phyloP scores from a whole-genome alignment of 2,888 invertebrate genomes.

The Argyresthia goedartella region DNA sequence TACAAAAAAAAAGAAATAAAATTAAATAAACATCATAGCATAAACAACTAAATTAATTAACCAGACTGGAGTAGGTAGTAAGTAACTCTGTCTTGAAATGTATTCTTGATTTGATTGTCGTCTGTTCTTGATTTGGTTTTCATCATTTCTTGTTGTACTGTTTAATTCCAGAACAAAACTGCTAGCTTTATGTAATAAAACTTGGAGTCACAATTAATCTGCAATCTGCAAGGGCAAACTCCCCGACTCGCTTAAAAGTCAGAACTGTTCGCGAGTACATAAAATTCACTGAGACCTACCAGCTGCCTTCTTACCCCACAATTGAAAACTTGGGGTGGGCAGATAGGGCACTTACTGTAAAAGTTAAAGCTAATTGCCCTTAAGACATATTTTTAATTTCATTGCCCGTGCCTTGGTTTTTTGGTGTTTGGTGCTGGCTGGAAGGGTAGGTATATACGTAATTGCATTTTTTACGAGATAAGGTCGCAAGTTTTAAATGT shows the following conservation, averaged over 20 bases:
- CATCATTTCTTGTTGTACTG: too few species aligned
- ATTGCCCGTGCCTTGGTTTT: slow-evolving; percentile 65
- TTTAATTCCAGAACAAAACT: too few species aligned
- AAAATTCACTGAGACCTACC: slow-evolving; percentile 54
- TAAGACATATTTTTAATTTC: slow-evolving; percentile 74
- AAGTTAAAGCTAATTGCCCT: slow-evolving; percentile 73
- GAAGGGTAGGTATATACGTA: slow-evolving; percentile 60
- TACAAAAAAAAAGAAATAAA: too few species aligned
- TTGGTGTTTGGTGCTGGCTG: slow-evolving; percentile 44
- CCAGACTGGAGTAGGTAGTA: too few species aligned
- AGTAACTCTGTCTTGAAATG: too few species aligned
- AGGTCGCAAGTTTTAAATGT: slow-evolving; percentile 63
- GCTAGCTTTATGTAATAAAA: slow-evolving; percentile 1
- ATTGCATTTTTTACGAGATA: slow-evolving; percentile 68
- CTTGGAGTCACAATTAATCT: slow-evolving; percentile 4
- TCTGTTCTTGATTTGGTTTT: too few species aligned
- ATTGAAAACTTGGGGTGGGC: slow-evolving; percentile 63
- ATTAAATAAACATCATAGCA: too few species aligned
- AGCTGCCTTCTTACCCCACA: slow-evolving; percentile 57
- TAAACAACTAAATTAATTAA: too few species aligned
- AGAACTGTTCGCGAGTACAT: slow-evolving; percentile 55
- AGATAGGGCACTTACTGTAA: slow-evolving; percentile 70
- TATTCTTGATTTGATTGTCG: too few species aligned
- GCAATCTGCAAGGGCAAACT: slow-evolving; percentile 3
- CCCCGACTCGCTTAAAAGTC: slow-evolving; percentile 30